phyloP scores from a whole-genome alignment of 2,113 vertebrate species.

The Lonchura striata region DNA sequence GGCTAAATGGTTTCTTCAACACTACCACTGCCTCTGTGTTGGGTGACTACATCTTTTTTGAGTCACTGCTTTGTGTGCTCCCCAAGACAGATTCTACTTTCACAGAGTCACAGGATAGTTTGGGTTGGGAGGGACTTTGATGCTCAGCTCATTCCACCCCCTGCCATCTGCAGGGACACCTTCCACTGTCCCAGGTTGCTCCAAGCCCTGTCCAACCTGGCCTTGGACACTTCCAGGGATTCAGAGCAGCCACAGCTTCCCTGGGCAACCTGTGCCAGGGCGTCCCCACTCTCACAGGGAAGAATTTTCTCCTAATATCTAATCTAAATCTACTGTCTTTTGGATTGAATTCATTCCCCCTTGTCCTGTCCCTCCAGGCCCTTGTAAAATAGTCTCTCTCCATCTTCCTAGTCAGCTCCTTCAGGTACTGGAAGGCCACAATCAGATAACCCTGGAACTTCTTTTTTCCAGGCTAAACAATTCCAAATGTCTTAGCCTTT shows the following conservation, averaged over 20 bases:
- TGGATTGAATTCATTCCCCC: not conserved
- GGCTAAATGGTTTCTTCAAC: not conserved
- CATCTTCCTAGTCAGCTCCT: no score
- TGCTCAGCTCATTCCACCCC: fast-evolving
- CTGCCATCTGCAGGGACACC: not conserved
- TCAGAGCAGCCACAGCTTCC: not conserved
- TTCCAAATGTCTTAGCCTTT: not conserved
- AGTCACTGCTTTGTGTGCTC: not conserved
- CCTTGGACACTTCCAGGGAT: not conserved
- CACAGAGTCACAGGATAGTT: not conserved
- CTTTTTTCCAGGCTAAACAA: not conserved
- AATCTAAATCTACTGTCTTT: not conserved
- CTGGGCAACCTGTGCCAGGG: not conserved
- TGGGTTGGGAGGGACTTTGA: not conserved
- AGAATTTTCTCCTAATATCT: not conserved
- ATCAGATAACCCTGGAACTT: not conserved
- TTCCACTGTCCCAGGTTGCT: not conserved
- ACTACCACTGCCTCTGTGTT: no score
- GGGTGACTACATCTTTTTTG: not conserved
- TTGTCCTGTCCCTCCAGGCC: not conserved
- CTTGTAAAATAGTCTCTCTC: not conserved
- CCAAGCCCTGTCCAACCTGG: fast-evolving
- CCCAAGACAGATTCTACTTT: not conserved
- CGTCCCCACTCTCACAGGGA: not conserved
- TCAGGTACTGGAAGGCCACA: not conserved